Conservation (phyloP, 2,888 invertebrate species). For the Arrhopalites spinosus region DNA sequence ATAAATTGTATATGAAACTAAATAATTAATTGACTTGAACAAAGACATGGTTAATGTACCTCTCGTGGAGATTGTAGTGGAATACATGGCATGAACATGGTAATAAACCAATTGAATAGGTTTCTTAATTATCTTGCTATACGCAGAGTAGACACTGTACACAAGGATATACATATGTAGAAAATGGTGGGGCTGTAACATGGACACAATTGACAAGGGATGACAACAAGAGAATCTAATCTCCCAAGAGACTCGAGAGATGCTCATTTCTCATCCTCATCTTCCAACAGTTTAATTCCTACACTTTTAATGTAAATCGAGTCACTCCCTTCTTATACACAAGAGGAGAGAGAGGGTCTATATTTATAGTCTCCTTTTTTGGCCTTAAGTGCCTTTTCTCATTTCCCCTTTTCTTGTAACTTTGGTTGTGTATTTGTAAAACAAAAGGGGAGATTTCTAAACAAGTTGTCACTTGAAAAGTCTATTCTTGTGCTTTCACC, state of each 20-base stretch:
- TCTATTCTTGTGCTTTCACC: too few species aligned
- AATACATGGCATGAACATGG: not conserved
- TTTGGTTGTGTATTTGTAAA: not conserved
- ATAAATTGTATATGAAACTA: too few species aligned
- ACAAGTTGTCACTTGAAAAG: not conserved
- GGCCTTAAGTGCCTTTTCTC: not conserved
- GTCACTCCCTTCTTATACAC: not conserved
- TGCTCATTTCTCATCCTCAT: constrained; percentile 30
- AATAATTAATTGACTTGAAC: too few species aligned
- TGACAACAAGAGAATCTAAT: constrained; percentile 18
- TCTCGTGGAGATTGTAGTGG: too few species aligned
- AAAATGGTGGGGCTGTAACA: not conserved
- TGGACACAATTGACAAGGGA: constrained; percentile 13
- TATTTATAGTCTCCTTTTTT: not conserved
- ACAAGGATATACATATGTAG: not conserved
- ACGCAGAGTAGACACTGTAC: too few species aligned
- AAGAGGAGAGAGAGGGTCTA: not conserved
- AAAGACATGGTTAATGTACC: too few species aligned
- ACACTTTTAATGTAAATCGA: not conserved
- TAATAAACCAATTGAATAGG: constrained; percentile 22
- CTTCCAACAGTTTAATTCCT: constrained; percentile 11
- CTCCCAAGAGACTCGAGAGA: constrained; percentile 8
- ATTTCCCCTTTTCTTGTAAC: not conserved
- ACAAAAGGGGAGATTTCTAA: not conserved
- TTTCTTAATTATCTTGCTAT: constrained; percentile 28